Base-by-base conservation (phyloP, 2,888 invertebrate species). In the Drosophila niveifrons region DNA sequence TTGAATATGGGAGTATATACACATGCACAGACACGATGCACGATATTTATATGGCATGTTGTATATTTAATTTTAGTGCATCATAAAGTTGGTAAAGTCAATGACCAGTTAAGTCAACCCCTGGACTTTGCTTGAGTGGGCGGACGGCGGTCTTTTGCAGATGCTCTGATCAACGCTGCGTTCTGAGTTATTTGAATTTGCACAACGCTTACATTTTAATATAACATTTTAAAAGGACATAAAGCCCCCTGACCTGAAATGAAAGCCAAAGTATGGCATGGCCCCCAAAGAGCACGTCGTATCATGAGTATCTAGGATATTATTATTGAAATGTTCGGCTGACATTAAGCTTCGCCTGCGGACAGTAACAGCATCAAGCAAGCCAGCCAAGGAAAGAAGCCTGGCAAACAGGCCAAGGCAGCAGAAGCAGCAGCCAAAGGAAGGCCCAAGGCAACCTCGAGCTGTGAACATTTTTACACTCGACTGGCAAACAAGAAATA, bases 51-150 rank as follows among this genome's bases (percentile, higher is more conserved):
- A 55, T 77, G 75, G 66, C 46, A 67, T 62, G 72, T 65, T 69
- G 72, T 67, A 74, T 78, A 66, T 72, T 77, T 83, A 75, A 83
- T 88, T 83, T 80, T 82, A 83, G 83, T 88, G 87, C 87, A 72
- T 73, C 78, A 73, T 80, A 85, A 87, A 87, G 85, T 87, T 89
- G 78, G 62, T 36, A 67, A 81, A 89, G 85, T 85, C 85, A 85
- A 89, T 80, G 85, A 88, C 88, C 85, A 89, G 88, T 87, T 89
- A 84, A 85, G 82, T 82, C 82, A 88, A 77, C 88, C 82, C 65
- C 43, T 43, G 64, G 55, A 64, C 64, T 13, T 15, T 6, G 17
- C 34, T 28, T 23, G 23, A 56, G n/a, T n/a, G 52, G 17, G 34
- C 28, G 9, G n/a, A 8, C 18, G 15, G 17, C 18, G 15, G 17